Evolutionary conservation across 2,888 invertebrate genomes (phyloP), one percentile per base, ranked within the genome.

Genomic region (Ochropacha duplaris): DNA sequence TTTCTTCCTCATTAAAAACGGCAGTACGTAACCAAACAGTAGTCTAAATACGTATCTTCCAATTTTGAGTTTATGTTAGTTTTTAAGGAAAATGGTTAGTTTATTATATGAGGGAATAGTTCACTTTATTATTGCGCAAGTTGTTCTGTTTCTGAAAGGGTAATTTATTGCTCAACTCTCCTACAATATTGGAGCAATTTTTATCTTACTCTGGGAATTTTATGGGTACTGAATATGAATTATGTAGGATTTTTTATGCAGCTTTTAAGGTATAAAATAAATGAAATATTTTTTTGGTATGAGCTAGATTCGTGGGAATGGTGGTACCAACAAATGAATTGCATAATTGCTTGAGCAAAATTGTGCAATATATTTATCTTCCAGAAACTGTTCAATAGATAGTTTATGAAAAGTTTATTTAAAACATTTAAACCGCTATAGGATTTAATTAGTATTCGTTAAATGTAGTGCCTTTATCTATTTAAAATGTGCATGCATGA

Each of bases 391-490:
- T 22, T 65, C 55, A 39, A 56, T 57, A 34, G 59, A 44, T 44
- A 19, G 19, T 44, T 5, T 39, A 39, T 39, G 2, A 14, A 8
- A 39, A 66, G 65, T 68, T 64, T 65, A 68, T 64, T 69, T 58
- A 50, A n/a, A 59, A 58, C 26, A 55, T 44, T 19, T n/a, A 55
- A 56, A 65, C 55, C 58, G 67, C 68, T 73, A 64, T 69, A 71
- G 65, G 60, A 69, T 71, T 64, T 65, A 62, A 70, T 66, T 66
- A 74, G 57, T 71, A 65, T 69, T 72, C 59, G 60, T 22, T 68
- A 59, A 69, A 72, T 68, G 74, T 84, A 84, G 87, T 87, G 85
- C 84, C 84, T 86, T 84, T 79, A 65, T 76, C 70, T 74, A 64
- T 68, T 69, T 62, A 63, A 69, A 72, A 72, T 72, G 73, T 82